Evolutionary conservation across 53 echinoderm and acorn worm genomes (phyloP), one percentile per base, ranked within the genome.

Genomic region (Arbacia lixula): DNA sequence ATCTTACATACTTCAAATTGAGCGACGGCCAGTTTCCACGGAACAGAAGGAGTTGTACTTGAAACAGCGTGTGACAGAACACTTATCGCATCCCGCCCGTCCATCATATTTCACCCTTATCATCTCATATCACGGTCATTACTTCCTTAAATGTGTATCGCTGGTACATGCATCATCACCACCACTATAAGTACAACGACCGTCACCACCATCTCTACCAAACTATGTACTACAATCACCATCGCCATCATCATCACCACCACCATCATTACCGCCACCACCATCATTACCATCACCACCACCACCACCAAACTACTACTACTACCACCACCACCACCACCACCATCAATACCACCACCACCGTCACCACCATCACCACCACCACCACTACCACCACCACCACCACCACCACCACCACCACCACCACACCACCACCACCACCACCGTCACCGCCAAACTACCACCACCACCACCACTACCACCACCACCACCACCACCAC

Each of bases 401-500:
- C 61, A 3, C 12, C 61, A 20, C 2, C 25, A 42, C 26, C 69
- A 40, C 27, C 43, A 65, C 14, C 14, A 46, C 19, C 31, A 67
- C 38, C 6, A 68, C 26, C 69, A 68, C 26, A 46, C 14, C 49
- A 20, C 14, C 61, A 61, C 31, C 61, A 19, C 4, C 61, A 3
- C 12, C 61, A 20, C 2, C 25, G 1, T 29, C 29, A 61, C 14
- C 29, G 29, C 31, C 6, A 55, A 0, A 5, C 29, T 24, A 61
- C 31, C 61, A 61, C 12, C 12, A 42, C 25, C 33, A 40, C 41
- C 33, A 35, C 27, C 3, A 17, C 41, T 36, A 42, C 26, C 69
- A 40, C 27, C 43, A 65, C 27, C 43, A 65, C 19, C 31, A 67
- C 38, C 6, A 68, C 26, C 69, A 68, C 26, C 69, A 68, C 28